A percentile compares a stretch with the other conserved stretches of the same genome.
These are phyloP conservation scores for Drymodes brunneopygia DNA, from an alignment of 2,113 vertebrate species.

Conservation along the genomic window DNA sequence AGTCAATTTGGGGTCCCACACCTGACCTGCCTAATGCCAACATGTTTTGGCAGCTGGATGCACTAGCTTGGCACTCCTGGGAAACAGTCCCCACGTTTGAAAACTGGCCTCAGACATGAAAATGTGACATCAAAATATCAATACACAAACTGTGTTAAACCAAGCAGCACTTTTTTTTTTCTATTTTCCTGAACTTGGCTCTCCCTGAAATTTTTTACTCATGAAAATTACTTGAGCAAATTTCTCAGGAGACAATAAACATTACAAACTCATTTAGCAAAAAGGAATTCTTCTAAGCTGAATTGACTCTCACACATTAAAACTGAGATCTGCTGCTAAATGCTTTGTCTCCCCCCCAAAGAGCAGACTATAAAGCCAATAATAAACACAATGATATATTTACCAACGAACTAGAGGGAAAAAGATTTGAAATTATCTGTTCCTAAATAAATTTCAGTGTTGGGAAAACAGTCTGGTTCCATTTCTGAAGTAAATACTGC, in stretches of 20 bases:
- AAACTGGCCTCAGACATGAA: neutral
- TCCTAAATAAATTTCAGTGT: neutral
- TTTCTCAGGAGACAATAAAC: conserved; percentile 24
- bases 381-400: conserved; percentile 24
- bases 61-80: neutral
- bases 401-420: conserved; percentile 10
- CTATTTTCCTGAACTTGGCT: neutral
- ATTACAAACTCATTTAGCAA: conserved; percentile 2
- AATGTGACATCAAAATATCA: neutral
- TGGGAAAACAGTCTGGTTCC: neutral
- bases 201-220: neutral
- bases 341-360: neutral
- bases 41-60: neutral
- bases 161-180: neutral
- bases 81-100: neutral
- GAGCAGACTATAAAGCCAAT: neutral
- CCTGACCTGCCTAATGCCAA: neutral
- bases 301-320: neutral
- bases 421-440: neutral
- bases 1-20: neutral
- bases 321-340: conserved; percentile 9
- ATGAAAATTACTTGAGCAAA: conserved; percentile 28
- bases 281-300: conserved; percentile 19
- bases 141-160: neutral
- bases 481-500: neutral